Evolutionary conservation across 2,113 vertebrate genomes (phyloP), one percentile per base, ranked within the genome.

Genomic region (Piprites chloris): DNA sequence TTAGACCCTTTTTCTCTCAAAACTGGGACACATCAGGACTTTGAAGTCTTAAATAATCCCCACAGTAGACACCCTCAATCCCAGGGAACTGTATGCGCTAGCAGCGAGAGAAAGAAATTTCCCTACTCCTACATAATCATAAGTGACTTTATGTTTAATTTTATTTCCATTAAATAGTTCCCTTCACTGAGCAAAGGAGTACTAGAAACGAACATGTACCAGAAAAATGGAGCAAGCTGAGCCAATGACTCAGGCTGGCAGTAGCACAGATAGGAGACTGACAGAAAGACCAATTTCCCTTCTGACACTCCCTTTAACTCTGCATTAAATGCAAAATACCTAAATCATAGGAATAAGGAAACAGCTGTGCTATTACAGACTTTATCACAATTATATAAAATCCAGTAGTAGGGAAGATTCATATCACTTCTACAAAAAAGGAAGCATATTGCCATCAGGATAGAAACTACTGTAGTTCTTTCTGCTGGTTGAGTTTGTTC

Each of bases 41-140:
- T 94, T 93, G 91, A 94, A 96, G 91, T 89, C 81, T 91, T 83
- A 82, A 91, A 56, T 62, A 96, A 91, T 58, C 37, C 71, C 85
- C 89, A 68, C 62, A 87, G 66, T 7, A 93, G 69, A 68, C 62
- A 88, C 37, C 73, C 78, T 39, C 89, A 85, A 32, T 91, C 67
- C 78, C 91, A 93, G 53, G 67, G 87, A 94, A 90, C 75, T 20
- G 19, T n/a, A 28, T 52, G 78, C 0, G 0, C 81, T 39, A 76
- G 81, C 62, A 94, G 71, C 50, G 53, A 89, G 15, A 92, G 52
- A 59, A 75, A 82, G 33, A 85, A 26, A 88, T 88, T 84, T 67
- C 65, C 83, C 61, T 80, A 71, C 88, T 93, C 88, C 90, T 88
- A 89, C 80, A 81, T 81, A 92, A 90, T 87, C 62, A 11, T 62